These are phyloP conservation scores for Horisme vitalbata DNA, from an alignment of 2,888 invertebrate species.

Conservation along the genomic window DNA sequence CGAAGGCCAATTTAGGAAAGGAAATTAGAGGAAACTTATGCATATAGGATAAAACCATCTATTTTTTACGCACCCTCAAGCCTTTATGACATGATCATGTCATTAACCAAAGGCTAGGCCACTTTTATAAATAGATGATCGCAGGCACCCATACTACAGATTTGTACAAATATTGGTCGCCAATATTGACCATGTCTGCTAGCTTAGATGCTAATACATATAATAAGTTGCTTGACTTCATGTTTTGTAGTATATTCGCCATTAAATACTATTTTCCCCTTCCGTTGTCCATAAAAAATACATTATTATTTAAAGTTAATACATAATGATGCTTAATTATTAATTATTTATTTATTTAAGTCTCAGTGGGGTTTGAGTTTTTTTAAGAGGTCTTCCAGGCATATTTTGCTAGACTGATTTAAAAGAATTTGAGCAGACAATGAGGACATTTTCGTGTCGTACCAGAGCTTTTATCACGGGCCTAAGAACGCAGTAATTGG, in stretches of 20 bases:
- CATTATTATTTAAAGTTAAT: too few species aligned
- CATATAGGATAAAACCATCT: too few species aligned
- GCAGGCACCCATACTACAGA: conserved; percentile 44
- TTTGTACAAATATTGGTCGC: conserved; percentile 66
- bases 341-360: too few species aligned
- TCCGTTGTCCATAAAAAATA: too few species aligned
- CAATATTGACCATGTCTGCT: conserved; percentile 71
- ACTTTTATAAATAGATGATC: neutral
- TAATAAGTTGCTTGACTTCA: conserved; percentile 56
- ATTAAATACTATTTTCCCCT: conserved; percentile 47
- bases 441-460: too few species aligned
- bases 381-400: neutral
- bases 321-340: too few species aligned
- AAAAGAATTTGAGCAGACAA: neutral
- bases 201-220: conserved; percentile 58
- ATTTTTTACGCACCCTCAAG: too few species aligned
- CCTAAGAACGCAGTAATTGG: conserved; percentile 45
- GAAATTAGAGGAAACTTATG: too few species aligned
- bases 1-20: too few species aligned
- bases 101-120: too few species aligned
- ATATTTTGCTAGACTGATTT: neutral
- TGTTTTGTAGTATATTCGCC: conserved; percentile 44
- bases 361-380: too few species aligned
- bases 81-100: too few species aligned
- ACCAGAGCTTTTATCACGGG: conserved; percentile 60